Conservation (phyloP, 2,113 vertebrate genomes). For the Crotophaga sulcirostris region DNA sequence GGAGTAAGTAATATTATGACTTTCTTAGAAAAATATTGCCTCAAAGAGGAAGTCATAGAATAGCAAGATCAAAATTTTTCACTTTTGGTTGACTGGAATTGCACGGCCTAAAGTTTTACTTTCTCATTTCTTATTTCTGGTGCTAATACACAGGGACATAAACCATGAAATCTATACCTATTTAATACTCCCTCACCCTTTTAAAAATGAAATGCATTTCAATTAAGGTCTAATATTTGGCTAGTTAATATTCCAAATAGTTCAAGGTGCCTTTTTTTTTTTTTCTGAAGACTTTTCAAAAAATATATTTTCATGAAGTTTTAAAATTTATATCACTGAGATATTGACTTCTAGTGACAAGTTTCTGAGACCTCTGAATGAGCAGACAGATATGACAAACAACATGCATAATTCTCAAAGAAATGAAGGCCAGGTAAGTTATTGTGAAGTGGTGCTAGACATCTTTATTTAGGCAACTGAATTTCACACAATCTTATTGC, state of each 20-base stretch:
- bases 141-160: neutral
- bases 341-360: neutral
- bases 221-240: neutral
- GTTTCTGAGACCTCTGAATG: neutral
- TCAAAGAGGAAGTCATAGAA: neutral
- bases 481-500: neutral
- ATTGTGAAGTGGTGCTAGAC: neutral
- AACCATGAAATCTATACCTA: neutral
- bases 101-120: neutral
- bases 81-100: neutral
- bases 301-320: neutral
- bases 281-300: neutral
- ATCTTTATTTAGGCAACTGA: neutral
- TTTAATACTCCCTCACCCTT: neutral
- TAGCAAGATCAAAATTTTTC: neutral
- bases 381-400: neutral
- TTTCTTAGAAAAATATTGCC: neutral
- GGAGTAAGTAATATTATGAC: neutral
- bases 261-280: neutral
- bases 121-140: neutral
- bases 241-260: neutral
- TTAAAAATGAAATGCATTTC: neutral
- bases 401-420: neutral
- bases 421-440: neutral
- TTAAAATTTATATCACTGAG: neutral